These are phyloP conservation scores for Stenchaetothrips biformis DNA, from an alignment of 2,888 invertebrate genomes.

Conservation along the genomic window DNA sequence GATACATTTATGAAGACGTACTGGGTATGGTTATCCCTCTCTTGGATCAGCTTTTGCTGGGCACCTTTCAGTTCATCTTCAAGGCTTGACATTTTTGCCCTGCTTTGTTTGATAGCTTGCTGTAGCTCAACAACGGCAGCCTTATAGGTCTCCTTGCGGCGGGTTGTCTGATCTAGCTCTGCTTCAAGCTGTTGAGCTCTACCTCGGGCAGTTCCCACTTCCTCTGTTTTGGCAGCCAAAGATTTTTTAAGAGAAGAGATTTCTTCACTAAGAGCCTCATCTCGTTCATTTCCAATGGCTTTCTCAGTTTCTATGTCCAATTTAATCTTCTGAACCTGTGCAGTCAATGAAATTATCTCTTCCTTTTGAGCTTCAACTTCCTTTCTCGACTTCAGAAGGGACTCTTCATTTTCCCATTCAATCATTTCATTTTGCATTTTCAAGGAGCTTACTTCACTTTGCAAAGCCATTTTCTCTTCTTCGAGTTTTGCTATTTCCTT, in stretches of 20 bases:
- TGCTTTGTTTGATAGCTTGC: not conserved
- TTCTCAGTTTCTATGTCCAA: slow-evolving; percentile 32
- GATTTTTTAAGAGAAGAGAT: not conserved
- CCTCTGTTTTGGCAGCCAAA: not conserved
- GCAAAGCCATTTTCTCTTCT: slow-evolving; percentile 35
- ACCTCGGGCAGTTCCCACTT: not conserved
- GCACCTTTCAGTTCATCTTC: not conserved
- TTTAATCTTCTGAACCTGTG: slow-evolving; percentile 34
- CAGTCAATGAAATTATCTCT: slow-evolving; percentile 28
- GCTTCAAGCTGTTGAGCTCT: slow-evolving; percentile 8
- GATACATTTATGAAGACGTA: not conserved
- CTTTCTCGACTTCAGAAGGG: slow-evolving; percentile 31
- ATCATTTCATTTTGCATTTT: slow-evolving; percentile 26
- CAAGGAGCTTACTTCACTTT: slow-evolving; percentile 17
- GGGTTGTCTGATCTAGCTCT: slow-evolving; percentile 1
- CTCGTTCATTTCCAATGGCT: not conserved
- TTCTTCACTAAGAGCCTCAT: not conserved
- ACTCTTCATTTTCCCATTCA: slow-evolving; percentile 27
- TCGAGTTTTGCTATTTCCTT: slow-evolving; percentile 32
- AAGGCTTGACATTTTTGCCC: not conserved
- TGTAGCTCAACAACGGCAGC: slow-evolving; percentile 2
- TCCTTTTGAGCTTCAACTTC: slow-evolving; percentile 32
- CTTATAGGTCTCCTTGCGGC: not conserved
- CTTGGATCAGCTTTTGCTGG: not conserved
- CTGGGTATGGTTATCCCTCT: not conserved